Evolutionary conservation across 2,888 invertebrate genomes (phyloP), one percentile per base, ranked within the genome.

Genomic region (Calliphora vomitoria): DNA sequence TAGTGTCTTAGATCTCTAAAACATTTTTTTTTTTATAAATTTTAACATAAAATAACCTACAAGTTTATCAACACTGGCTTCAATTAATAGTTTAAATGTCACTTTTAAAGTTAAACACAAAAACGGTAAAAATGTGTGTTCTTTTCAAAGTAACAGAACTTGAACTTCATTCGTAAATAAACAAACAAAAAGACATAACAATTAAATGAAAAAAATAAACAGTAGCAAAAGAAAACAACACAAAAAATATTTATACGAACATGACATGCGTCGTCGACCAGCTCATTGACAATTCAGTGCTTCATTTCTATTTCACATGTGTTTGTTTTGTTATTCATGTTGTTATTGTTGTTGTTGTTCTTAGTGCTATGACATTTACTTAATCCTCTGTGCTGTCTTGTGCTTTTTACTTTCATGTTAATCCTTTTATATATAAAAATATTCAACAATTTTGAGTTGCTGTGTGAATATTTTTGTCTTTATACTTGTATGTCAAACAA

Each of bases 221-320:
- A 41, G 10, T 35, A 62, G 8, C 1, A n/a, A 38, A n/a, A 38
- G 4, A 31, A 75, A 50, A 25, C 8, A n/a, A 66, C n/a, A 64
- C 4, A 2, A 25, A 25, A 25, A 25, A 5, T 3, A 2, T 38
- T 76, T 50, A 4, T 53, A 13, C 0, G 1, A 41, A 53, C n/a
- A 41, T 53, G 76, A 55, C 78, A 78, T 55, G 66, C 66, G 66
- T 78, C 78, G 66, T 68, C 31, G 25, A 25, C 11, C 31, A 55
- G 13, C 38, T 25, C 66, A 53, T 47, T 75, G 35, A 62, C 20
- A 76, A 76, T 38, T 64, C 8, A 4, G 8, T 13, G 11, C 4
- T 53, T 15, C 1, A 10, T 18, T 11, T 41, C 6, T 66, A 18
- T 44, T 18, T 10, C 10, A 0, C 20, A 20, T 58, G 15, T 58